Percentiles rank a stretch among this genome's conserved stretches.
Conservation (phyloP, 2,888 invertebrate genomes). For the Pollenia amentaria region DNA sequence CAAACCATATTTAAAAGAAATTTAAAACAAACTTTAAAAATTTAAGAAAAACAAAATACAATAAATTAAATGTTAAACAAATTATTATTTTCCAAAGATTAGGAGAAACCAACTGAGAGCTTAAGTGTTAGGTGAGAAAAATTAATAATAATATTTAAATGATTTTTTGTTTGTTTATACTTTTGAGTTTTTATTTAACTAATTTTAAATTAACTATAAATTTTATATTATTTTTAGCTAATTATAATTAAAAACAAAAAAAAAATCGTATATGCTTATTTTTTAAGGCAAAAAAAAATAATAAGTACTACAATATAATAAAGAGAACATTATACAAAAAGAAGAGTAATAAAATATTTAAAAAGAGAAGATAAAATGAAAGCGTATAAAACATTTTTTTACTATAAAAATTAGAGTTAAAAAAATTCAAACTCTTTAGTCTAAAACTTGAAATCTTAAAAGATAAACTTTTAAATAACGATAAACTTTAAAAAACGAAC, state of each 20-base stretch:
- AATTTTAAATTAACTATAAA: slow-evolving; percentile 62
- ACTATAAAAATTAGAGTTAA: neutral
- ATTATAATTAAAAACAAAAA: slow-evolving; percentile 49
- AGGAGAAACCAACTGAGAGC: slow-evolving; percentile 45
- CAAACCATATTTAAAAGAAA: slow-evolving; percentile 23
- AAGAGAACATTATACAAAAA: slow-evolving; percentile 15
- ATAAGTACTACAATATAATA: slow-evolving; percentile 48
- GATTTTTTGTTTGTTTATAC: slow-evolving; percentile 57
- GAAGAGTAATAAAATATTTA: slow-evolving; percentile 8
- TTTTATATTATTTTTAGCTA: slow-evolving; percentile 73
- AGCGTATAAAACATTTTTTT: slow-evolving; percentile 23
- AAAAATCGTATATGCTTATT: slow-evolving; percentile 46
- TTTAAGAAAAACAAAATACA: slow-evolving; percentile 32
- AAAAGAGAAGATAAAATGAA: slow-evolving; percentile 4
- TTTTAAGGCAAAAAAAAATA: slow-evolving; percentile 49
- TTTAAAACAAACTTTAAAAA: slow-evolving; percentile 20
- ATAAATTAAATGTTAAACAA: slow-evolving; percentile 26
- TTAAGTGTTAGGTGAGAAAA: slow-evolving; percentile 56
- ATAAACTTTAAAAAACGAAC: too few relatives aligned
- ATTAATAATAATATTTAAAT: slow-evolving; percentile 46
- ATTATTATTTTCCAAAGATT: slow-evolving; percentile 67
- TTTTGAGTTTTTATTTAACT: slow-evolving; percentile 61
- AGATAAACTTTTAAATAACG: too few relatives aligned
- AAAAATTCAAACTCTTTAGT: neutral
- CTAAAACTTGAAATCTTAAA: too few relatives aligned